Evolutionary conservation across 2,113 vertebrate species (phyloP).

Genomic region (Chloroceryle aenea): DNA sequence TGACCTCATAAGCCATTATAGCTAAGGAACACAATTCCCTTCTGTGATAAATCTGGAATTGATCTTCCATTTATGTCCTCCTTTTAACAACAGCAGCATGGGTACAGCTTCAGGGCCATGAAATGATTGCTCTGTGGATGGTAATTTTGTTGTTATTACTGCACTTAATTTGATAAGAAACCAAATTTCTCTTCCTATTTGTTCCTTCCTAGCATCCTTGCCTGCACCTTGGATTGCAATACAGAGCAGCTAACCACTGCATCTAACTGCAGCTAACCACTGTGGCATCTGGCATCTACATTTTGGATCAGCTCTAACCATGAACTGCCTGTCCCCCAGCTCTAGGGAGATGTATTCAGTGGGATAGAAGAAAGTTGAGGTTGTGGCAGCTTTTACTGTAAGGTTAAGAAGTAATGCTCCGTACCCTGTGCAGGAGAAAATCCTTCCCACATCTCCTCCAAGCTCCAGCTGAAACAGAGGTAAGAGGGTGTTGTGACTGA

Average conservation of each 20-base stretch:
- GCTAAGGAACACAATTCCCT: conserved; percentile 36
- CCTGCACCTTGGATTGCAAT: not conserved
- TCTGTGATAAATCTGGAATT: conserved; percentile 40
- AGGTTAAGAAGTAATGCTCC: not conserved
- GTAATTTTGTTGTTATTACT: not conserved
- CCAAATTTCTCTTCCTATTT: not conserved
- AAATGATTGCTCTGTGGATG: not conserved
- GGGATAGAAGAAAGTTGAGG: not conserved
- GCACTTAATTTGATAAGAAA: not conserved
- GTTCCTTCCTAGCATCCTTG: not conserved
- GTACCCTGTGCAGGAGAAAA: not conserved
- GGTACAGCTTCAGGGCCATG: not conserved
- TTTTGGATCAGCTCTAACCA: not conserved
- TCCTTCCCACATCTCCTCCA: not conserved
- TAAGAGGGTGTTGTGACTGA: rapidly evolving
- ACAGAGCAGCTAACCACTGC: not conserved
- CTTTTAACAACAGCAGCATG: not conserved
- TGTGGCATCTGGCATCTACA: not conserved
- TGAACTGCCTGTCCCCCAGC: not conserved
- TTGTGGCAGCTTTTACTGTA: not conserved
- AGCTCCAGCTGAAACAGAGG: not conserved
- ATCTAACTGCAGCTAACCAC: not conserved
- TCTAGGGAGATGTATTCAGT: rapidly evolving
- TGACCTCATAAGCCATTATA: conserved; percentile 56
- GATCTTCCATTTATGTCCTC: conserved; percentile 34